A percentile compares a stretch with the other conserved stretches of the same genome.
These are phyloP conservation scores for Crocuta crocuta DNA, from an alignment of 2,113 vertebrate genomes.

Conservation along the genomic window DNA sequence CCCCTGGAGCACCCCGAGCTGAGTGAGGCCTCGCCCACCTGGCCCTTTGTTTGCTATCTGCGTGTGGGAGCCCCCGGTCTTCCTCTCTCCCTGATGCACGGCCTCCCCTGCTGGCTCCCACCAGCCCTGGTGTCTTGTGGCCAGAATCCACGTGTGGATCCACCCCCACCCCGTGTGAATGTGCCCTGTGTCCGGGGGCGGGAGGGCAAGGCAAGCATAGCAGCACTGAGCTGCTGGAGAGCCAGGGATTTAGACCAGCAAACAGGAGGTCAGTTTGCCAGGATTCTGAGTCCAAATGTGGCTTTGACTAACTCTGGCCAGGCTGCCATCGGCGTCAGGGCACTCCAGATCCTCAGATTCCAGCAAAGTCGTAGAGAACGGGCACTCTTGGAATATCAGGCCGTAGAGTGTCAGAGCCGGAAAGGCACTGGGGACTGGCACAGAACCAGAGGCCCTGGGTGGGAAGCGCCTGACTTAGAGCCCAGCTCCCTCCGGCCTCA, in stretches of 20 bases:
- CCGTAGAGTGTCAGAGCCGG: no score
- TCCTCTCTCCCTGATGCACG: neutral
- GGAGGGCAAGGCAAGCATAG: fast-evolving
- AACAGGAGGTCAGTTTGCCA: neutral
- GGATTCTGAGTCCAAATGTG: neutral
- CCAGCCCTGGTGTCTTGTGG: neutral
- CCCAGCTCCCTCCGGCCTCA: neutral
- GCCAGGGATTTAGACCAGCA: neutral
- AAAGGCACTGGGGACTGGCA: neutral
- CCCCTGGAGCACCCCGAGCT: neutral
- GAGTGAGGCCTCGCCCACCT: neutral
- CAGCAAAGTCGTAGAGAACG: neutral
- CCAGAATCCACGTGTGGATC: neutral
- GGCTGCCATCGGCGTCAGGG: neutral
- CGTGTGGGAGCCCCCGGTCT: neutral
- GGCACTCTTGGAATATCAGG: fast-evolving
- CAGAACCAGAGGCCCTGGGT: neutral
- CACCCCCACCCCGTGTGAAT: fast-evolving
- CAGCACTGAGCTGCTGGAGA: neutral
- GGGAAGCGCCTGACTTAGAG: neutral
- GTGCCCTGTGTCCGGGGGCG: neutral
- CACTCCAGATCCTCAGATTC: neutral
- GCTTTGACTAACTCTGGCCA: neutral
- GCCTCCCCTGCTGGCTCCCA: neutral
- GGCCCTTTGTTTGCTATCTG: neutral